These are phyloP conservation scores for Rhogogaster chlorosoma DNA, from an alignment of 2,888 invertebrate genomes.

Conservation along the genomic window DNA sequence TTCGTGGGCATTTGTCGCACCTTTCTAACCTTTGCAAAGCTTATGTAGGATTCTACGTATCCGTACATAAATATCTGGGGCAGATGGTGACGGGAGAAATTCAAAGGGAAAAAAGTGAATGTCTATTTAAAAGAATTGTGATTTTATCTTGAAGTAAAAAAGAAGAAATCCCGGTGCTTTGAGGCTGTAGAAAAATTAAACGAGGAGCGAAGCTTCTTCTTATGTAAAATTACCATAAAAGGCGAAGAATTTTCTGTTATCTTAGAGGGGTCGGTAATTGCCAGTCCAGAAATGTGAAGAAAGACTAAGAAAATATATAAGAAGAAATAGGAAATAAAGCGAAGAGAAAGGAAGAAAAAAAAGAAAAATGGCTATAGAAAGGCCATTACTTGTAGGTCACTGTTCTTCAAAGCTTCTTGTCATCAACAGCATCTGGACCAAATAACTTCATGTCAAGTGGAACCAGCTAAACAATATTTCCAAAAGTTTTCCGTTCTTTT, in stretches of 20 bases:
- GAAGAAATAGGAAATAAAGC: neutral
- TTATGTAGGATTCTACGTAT: neutral
- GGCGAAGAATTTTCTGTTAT: neutral
- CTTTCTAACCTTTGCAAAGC: neutral
- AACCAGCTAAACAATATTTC: neutral
- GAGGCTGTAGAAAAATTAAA: neutral
- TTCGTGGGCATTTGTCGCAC: neutral
- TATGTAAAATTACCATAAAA: neutral
- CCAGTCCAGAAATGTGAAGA: neutral
- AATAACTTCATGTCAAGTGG: neutral
- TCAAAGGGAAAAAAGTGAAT: neutral
- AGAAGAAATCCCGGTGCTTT: neutral
- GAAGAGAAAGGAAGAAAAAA: neutral
- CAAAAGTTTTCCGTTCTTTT: slow-evolving; percentile 11
- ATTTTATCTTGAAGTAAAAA: neutral
- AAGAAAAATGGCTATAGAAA: slow-evolving; percentile 7
- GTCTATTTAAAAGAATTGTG: neutral
- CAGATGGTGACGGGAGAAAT: neutral
- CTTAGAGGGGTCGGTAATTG: slow-evolving; percentile 16
- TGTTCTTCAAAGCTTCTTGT: slow-evolving; percentile 35
- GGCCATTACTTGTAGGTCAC: slow-evolving; percentile 14
- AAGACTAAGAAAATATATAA: neutral
- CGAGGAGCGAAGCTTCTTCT: neutral
- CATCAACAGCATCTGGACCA: slow-evolving; percentile 16
- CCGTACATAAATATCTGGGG: neutral